These are phyloP conservation scores for Gallinago solitaria DNA, from an alignment of 2,797 vertebrate species.

Conservation along the genomic window DNA sequence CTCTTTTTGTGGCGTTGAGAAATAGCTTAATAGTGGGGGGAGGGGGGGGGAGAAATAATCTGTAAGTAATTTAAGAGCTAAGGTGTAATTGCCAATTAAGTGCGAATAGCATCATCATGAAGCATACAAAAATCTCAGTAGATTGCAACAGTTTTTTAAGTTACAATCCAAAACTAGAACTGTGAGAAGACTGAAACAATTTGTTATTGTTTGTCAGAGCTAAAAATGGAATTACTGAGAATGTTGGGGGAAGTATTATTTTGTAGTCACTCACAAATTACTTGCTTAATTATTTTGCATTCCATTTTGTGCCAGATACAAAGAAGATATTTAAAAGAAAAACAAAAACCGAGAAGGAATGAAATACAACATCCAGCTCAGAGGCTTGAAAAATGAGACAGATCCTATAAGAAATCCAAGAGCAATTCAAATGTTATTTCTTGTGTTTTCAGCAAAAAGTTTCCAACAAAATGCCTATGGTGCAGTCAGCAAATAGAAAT, in stretches of 20 bases:
- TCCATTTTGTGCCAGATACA: not conserved
- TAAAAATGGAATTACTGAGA: not conserved
- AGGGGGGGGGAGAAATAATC: not conserved
- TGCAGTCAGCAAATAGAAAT: not conserved
- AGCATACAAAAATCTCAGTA: not conserved
- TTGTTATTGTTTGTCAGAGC: not conserved
- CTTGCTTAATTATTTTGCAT: conserved; percentile 2
- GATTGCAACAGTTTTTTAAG: not conserved
- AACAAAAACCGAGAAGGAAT: not conserved
- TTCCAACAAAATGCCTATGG: not conserved
- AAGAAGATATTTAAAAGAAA: not conserved
- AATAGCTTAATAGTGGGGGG: not conserved
- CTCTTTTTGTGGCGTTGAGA: not conserved
- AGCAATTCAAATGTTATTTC: not conserved
- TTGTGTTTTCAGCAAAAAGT: not conserved
- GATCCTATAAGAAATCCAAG: not conserved
- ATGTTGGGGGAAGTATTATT: not conserved
- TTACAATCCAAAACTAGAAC: not conserved
- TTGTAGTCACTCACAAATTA: not conserved
- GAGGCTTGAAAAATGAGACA: not conserved
- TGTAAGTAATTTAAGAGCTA: not conserved
- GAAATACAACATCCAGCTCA: not conserved
- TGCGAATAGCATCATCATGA: not conserved
- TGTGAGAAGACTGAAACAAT: not conserved
- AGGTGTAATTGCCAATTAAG: not conserved